Conservation (phyloP, 2,797 vertebrate species). For the Hippoglossus hippoglossus region DNA sequence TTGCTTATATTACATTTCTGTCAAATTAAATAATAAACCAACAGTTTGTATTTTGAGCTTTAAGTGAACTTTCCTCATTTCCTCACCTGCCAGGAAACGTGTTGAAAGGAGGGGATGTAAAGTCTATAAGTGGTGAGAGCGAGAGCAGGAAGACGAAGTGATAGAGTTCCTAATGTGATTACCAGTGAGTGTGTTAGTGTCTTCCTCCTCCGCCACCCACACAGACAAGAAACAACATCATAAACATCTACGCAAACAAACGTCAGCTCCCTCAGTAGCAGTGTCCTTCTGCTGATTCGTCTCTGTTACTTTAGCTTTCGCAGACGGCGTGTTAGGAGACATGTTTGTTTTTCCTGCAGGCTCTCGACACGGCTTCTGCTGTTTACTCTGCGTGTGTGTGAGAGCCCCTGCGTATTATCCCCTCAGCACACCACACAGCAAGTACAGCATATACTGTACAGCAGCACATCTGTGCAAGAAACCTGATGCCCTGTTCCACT, state of each 20-base stretch:
- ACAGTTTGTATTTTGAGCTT: not conserved
- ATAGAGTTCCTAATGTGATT: conserved; percentile 62
- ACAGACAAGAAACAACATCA: conserved; percentile 34
- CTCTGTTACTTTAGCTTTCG: not conserved
- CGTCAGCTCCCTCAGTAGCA: conserved; percentile 23
- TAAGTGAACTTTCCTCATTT: conserved; percentile 15
- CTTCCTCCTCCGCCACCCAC: conserved; percentile 41
- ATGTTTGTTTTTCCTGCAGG: conserved; percentile 37
- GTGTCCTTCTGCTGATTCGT: conserved; percentile 12
- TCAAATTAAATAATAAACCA: not conserved
- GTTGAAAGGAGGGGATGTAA: not conserved
- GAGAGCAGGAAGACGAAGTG: conserved; percentile 36
- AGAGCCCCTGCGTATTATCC: conserved; percentile 16
- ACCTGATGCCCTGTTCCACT: conserved; percentile 54
- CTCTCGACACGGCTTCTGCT: conserved; percentile 14
- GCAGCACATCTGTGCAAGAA: conserved; percentile 64
- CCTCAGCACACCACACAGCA: conserved; percentile 5
- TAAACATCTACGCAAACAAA: conserved; percentile 32
- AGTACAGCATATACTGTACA: conserved; percentile 27
- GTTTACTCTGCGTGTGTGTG: conserved; percentile 10
- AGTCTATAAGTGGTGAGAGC: conserved; percentile 39
- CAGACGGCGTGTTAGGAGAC: not conserved
- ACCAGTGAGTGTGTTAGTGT: conserved; percentile 46
- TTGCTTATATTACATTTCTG: too few relatives aligned
- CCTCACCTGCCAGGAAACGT: conserved; percentile 38